Conservation (phyloP, 2,113 vertebrate species). For the Hemiscyllium ocellatum region DNA sequence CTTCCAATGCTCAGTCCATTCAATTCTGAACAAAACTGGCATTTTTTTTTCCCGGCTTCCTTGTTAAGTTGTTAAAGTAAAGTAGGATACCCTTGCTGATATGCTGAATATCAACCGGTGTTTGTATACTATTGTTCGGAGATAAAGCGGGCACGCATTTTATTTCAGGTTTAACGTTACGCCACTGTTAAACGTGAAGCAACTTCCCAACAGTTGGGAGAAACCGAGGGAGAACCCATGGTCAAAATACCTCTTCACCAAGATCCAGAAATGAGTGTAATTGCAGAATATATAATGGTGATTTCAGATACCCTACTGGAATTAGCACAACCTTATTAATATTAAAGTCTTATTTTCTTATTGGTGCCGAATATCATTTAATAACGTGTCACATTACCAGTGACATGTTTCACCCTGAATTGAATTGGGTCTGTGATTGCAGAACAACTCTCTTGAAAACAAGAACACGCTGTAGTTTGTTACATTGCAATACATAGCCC, state of each 20-base stretch:
- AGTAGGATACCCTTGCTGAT: background rate
- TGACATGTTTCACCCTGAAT: background rate
- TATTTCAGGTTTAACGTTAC: background rate
- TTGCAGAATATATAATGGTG: no score
- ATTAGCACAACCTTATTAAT: background rate
- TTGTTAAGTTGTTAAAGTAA: background rate
- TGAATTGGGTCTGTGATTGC: background rate
- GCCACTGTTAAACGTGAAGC: background rate
- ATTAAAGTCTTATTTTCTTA: no score
- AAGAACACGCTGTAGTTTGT: background rate
- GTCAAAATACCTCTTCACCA: background rate
- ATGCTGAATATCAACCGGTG: background rate
- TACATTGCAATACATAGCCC: background rate
- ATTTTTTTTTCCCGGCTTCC: no score
- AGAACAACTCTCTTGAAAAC: background rate
- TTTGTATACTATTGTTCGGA: background rate
- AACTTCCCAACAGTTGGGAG: no score
- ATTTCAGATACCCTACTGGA: background rate
- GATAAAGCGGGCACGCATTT: background rate
- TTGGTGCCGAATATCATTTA: background rate
- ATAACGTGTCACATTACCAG: background rate
- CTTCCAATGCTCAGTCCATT: background rate
- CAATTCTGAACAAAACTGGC: background rate
- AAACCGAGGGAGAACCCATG: background rate
- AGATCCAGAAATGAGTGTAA: background rate